Conservation (phyloP, 2,888 invertebrate species). For the Nymphalis c-album region DNA sequence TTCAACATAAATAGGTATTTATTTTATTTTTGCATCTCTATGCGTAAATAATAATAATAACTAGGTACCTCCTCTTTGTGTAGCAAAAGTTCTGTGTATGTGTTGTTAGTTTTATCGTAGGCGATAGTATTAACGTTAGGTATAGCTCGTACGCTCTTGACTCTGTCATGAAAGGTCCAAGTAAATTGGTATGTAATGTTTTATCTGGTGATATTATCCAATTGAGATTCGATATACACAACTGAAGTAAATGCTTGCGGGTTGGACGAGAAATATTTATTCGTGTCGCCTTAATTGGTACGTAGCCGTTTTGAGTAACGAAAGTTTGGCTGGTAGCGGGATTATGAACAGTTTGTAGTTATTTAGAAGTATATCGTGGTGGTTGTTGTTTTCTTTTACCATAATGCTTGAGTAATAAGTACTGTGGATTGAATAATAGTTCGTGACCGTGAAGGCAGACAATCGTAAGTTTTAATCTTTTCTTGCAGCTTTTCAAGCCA, state of each 20-base stretch:
- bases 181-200: slow-evolving; percentile 5
- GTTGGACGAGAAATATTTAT: slow-evolving; percentile 2
- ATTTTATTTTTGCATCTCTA: slow-evolving; percentile 11
- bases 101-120: slow-evolving; percentile 1
- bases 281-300: neutral
- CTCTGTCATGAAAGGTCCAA: neutral
- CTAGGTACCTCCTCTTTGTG: neutral
- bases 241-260: neutral
- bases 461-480: neutral
- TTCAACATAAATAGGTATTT: slow-evolving; percentile 20
- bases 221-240: neutral
- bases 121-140: slow-evolving; percentile 2
- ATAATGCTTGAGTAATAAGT: neutral
- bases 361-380: neutral
- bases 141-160: neutral
- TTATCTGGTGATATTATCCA: neutral
- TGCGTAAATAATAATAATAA: neutral
- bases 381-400: neutral
- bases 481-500: neutral
- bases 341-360: neutral
- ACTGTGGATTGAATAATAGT: neutral
- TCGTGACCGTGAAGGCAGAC: neutral
- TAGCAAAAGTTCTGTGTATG: slow-evolving; percentile 1
- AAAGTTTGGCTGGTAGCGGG: neutral
- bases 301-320: neutral